phyloP scores from a whole-genome alignment of 2,797 vertebrate genomes.

The Lutjanus campechanus region DNA sequence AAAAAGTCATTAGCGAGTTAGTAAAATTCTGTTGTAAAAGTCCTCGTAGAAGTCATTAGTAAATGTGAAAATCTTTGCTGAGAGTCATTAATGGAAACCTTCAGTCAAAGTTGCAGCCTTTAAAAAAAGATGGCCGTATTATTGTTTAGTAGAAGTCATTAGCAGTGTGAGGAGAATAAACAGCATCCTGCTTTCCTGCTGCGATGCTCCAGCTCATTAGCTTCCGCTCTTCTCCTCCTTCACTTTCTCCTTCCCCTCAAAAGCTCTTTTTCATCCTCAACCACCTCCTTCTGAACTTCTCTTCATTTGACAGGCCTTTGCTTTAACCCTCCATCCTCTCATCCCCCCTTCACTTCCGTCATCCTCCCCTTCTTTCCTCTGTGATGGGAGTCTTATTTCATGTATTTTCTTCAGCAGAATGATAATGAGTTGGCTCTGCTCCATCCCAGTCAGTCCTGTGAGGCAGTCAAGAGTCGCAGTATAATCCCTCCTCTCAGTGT shows the following conservation, averaged over 20 bases:
- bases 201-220: conserved; percentile 47
- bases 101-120: conserved; percentile 22
- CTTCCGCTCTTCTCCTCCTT: background rate
- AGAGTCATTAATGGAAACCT: conserved; percentile 14
- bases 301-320: background rate
- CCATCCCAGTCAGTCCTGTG: conserved; percentile 1
- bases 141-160: conserved; percentile 24
- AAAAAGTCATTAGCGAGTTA: conserved; percentile 22
- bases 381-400: background rate
- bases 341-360: no score
- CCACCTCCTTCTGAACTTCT: background rate
- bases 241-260: background rate
- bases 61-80: background rate
- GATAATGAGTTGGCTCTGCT: conserved; percentile 5
- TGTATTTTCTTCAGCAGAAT: conserved; percentile 19
- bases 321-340: background rate
- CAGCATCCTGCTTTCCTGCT: conserved; percentile 25
- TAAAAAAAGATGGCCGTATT: conserved; percentile 5
- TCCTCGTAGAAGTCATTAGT: conserved; percentile 7
- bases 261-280: background rate
- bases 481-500: conserved; percentile 25
- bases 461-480: conserved; percentile 13
- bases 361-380: background rate
- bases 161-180: conserved; percentile 25
- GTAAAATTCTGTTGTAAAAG: conserved; percentile 5